phyloP scores from a whole-genome alignment of 2,113 vertebrate genomes.

The Seriola quinqueradiata region DNA sequence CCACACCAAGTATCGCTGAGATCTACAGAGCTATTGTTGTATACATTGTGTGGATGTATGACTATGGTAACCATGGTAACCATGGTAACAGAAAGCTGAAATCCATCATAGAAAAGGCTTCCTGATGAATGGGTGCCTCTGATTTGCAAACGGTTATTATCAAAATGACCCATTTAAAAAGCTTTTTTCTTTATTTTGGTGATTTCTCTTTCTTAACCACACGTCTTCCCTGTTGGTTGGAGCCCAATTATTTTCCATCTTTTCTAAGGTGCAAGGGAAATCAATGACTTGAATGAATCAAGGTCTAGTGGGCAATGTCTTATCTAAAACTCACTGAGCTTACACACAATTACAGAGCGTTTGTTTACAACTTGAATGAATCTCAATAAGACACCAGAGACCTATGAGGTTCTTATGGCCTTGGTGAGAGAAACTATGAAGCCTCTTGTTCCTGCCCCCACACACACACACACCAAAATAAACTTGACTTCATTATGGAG shows the following conservation, averaged over 20 bases:
- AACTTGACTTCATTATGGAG: slow-evolving; percentile 9
- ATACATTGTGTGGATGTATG: neutral
- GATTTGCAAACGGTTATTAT: neutral
- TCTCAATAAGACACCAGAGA: neutral
- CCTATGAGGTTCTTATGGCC: slow-evolving; percentile 1
- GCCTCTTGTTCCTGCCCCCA: slow-evolving; percentile 31
- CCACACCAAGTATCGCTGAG: neutral
- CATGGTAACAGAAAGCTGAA: neutral
- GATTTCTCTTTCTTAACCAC: neutral
- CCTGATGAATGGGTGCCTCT: neutral
- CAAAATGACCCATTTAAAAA: neutral
- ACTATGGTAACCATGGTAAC: neutral
- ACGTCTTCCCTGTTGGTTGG: neutral
- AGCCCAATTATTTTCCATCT: neutral
- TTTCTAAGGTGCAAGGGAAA: slow-evolving; percentile 7
- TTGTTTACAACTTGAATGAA: slow-evolving; percentile 8
- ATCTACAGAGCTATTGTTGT: neutral
- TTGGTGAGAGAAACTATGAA: slow-evolving; percentile 3
- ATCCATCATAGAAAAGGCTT: neutral
- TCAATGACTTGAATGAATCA: neutral
- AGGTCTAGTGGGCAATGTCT: neutral
- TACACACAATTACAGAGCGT: neutral
- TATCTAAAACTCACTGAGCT: neutral
- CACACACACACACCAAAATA: slow-evolving; percentile 29
- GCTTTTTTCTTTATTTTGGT: neutral